Percentiles rank a stretch among this genome's conserved stretches.
Conservation (phyloP, 1,140 invertebrate genomes). For the Papilio xuthus region DNA sequence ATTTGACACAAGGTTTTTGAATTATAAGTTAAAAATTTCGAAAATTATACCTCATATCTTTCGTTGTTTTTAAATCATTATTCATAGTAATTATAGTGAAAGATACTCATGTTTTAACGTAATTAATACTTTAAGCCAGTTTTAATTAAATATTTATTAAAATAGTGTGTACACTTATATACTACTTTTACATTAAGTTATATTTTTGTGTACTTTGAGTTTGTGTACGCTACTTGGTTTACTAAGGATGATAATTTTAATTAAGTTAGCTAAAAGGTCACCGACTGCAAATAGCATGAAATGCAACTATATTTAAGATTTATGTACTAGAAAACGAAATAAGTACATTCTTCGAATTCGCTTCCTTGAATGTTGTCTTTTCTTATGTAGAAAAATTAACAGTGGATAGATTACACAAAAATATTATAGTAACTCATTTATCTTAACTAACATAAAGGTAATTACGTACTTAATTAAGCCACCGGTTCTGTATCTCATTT, state of each 20-base stretch:
- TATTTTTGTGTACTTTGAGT: not conserved
- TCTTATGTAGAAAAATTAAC: not conserved
- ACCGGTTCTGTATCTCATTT: slow-evolving; percentile 28
- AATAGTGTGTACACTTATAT: not conserved
- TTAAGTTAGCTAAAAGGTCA: no score
- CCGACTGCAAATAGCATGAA: no score
- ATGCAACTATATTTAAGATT: no score
- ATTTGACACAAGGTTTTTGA: slow-evolving; percentile 9
- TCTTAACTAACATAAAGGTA: not conserved
- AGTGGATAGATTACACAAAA: not conserved
- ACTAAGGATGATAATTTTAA: no score
- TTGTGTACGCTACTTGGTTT: no score
- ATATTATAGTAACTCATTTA: slow-evolving; percentile 1
- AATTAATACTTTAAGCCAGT: not conserved
- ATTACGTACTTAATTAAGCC: not conserved
- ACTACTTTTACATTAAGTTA: not conserved
- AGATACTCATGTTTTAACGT: not conserved
- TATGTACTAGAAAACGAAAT: no score
- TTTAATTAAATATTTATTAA: not conserved
- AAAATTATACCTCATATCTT: not conserved
- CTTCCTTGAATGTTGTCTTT: no score
- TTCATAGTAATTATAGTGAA: not conserved
- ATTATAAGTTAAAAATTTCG: not conserved
- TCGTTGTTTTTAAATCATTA: not conserved
- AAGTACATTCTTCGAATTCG: no score